phyloP scores from a whole-genome alignment of 2,113 vertebrate species.

The Neodon shergylaensis region DNA sequence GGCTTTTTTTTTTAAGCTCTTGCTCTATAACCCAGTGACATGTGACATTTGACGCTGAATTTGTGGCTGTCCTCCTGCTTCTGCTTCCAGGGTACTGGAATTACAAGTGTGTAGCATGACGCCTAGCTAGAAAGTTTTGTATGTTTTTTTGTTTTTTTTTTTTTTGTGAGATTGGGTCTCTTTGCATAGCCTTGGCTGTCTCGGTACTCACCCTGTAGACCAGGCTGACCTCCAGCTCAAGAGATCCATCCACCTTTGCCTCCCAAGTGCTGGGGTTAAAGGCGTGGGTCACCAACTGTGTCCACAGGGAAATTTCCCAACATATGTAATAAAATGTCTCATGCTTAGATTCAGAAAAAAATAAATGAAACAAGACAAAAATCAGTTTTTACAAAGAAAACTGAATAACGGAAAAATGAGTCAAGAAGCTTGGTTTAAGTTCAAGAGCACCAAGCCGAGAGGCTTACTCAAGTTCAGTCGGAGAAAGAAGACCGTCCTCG shows the following conservation, averaged over 20 bases:
- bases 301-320: constrained; percentile 46
- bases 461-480: background rate
- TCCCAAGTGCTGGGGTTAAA: background rate
- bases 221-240: background rate
- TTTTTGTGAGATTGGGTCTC: background rate
- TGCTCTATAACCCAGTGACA: background rate
- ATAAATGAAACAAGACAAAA: constrained; percentile 4
- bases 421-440: background rate
- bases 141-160: background rate
- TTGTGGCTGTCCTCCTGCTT: background rate
- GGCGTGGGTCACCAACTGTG: background rate
- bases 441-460: background rate
- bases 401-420: background rate
- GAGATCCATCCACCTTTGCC: background rate
- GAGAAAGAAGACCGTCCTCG: background rate
- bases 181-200: background rate
- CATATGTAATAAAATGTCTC: background rate
- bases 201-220: background rate
- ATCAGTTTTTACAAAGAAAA: constrained; percentile 47
- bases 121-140: background rate
- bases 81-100: background rate
- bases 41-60: too few relatives aligned
- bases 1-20: background rate
- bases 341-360: constrained; percentile 45
- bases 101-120: background rate